phyloP scores from a whole-genome alignment of 1,140 invertebrate species.

The Brachionus rotundiformis region DNA sequence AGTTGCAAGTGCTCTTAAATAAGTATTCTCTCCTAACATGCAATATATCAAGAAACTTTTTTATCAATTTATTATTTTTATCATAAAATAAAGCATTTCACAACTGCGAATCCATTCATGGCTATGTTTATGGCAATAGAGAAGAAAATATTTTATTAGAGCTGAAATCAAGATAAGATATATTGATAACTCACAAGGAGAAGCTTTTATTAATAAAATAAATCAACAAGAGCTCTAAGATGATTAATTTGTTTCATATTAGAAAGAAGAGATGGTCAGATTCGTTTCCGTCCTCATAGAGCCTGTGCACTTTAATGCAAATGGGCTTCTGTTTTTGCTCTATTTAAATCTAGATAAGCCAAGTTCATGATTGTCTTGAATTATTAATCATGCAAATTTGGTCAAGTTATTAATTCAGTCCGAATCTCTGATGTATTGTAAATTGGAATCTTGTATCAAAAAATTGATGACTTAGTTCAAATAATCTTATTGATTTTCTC shows the following conservation, averaged over 20 bases:
- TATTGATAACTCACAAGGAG: neutral
- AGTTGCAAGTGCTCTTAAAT: neutral
- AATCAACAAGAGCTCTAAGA: neutral
- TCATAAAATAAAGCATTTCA: neutral
- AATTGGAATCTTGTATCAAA: neutral
- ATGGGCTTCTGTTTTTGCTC: neutral
- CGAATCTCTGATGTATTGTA: neutral
- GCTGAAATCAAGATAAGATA: neutral
- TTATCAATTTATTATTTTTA: slow-evolving; percentile 11
- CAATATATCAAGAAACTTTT: neutral
- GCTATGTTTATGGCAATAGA: neutral
- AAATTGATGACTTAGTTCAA: neutral
- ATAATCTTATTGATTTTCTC: slow-evolving; percentile 13
- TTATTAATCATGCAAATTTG: neutral
- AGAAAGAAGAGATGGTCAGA: neutral
- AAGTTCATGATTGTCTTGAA: neutral
- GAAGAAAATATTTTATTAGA: neutral
- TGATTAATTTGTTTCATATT: neutral
- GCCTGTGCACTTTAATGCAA: neutral
- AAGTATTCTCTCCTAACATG: neutral
- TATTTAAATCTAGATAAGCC: neutral
- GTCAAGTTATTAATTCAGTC: neutral
- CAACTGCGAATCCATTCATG: neutral
- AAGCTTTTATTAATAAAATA: neutral
- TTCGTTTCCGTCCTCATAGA: neutral